These are phyloP conservation scores for Bombus pyrosoma DNA, from an alignment of 1,140 invertebrate genomes.

Conservation along the genomic window DNA sequence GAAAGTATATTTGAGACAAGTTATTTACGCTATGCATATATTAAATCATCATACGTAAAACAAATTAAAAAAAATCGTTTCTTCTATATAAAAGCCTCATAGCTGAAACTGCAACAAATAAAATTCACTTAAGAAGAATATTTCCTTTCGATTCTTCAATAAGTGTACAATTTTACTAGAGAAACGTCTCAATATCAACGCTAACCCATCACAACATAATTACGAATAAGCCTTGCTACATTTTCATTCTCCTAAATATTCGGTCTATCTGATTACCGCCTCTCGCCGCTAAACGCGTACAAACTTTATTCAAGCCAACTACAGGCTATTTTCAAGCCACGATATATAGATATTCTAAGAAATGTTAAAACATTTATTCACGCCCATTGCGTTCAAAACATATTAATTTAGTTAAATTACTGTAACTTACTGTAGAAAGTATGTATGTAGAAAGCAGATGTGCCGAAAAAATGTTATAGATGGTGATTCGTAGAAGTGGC, in stretches of 20 bases:
- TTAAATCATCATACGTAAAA: neutral
- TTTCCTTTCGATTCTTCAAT: neutral
- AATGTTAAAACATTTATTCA: constrained; percentile 1
- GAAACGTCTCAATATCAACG: neutral
- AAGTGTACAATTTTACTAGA: too few relatives aligned
- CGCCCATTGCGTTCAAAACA: too few relatives aligned
- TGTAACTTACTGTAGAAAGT: too few relatives aligned
- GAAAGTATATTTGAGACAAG: neutral
- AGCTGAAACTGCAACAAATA: too few relatives aligned
- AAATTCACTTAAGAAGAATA: neutral
- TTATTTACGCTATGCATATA: neutral
- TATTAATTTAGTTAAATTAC: neutral
- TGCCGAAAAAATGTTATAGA: too few relatives aligned
- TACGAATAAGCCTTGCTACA: neutral
- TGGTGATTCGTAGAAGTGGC: neutral
- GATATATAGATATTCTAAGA: neutral
- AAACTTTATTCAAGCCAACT: neutral
- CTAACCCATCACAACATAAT: too few relatives aligned
- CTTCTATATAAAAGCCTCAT: neutral
- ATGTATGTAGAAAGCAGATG: neutral
- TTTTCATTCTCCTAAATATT: neutral
- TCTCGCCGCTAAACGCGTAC: neutral
- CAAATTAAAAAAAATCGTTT: too few relatives aligned
- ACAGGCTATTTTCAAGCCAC: neutral
- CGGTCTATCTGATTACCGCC: neutral